phyloP scores from a whole-genome alignment of 2,888 invertebrate genomes.

The Tupiocoris notatus region DNA sequence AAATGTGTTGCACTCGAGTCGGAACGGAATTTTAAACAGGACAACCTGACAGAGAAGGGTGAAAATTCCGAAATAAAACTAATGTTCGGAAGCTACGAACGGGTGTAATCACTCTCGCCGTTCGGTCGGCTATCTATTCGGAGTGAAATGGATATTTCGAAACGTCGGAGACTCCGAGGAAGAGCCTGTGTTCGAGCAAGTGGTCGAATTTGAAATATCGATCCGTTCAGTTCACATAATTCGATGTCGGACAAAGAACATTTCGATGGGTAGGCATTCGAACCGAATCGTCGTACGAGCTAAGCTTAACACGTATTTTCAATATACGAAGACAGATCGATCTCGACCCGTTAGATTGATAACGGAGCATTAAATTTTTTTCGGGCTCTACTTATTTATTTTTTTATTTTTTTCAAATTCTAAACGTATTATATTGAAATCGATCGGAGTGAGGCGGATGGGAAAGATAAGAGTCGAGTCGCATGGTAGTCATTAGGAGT shows the following conservation, averaged over 20 bases:
- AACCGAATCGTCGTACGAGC: neutral
- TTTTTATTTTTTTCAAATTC: neutral
- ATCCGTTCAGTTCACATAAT: conserved; percentile 1
- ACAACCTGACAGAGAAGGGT: neutral
- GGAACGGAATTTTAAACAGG: conserved; percentile 27
- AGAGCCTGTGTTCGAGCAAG: neutral
- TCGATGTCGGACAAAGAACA: conserved; percentile 15
- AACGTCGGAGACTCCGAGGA: neutral
- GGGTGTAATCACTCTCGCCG: neutral
- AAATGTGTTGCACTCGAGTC: conserved; percentile 26
- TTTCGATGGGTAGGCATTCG: neutral
- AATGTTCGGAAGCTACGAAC: conserved; percentile 7
- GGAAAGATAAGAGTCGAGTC: too few relatives aligned
- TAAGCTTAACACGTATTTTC: conserved; percentile 28
- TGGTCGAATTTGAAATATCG: neutral
- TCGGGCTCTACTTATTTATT: neutral
- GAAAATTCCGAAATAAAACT: neutral
- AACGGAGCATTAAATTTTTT: conserved; percentile 2
- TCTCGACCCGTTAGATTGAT: conserved; percentile 4
- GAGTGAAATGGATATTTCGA: neutral
- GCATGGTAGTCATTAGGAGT: conserved; percentile 31
- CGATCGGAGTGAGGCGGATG: too few relatives aligned
- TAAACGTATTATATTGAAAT: too few relatives aligned
- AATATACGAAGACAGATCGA: conserved; percentile 28
- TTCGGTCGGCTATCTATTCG: neutral